Base-by-base conservation (phyloP, 2,113 vertebrate genomes). In the Herpetotheres cachinnans region DNA sequence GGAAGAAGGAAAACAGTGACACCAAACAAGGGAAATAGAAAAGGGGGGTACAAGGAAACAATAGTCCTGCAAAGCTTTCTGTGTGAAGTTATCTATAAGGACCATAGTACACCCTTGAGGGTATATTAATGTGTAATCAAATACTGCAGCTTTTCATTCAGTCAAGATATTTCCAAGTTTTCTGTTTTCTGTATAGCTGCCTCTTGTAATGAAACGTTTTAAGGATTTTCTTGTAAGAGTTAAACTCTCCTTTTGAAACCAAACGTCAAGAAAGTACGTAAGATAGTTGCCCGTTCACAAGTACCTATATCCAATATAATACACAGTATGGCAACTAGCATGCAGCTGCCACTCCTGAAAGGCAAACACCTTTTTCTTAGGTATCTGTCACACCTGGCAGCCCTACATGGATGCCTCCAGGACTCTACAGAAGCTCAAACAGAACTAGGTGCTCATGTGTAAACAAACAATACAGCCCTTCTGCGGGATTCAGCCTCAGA, bases 61-160 rank as follows among this genome's bases (percentile, higher is more conserved):
- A 24, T 0, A 74, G 25, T 66, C 11, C 46, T 71, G 25, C 19
- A 78, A 74, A 78, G 8, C 24, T 13, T 85, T 80, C 52, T 9
- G 2, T 36, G 73, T 54, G 21, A 93, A 78, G 55, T 54, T 55
- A 67, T 46, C 44, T 55, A 18, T 63, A 74, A 82, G 59, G 42
- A 91, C 12, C 11, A 3, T 7, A 83, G 24, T 14, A 78, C 22
- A 74, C 54, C n/a, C 73, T 36, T 9, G 11, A 89, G 36, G 13
- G 34, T 46, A 34, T 49, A 81, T 82, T 62, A 73, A 78, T n/a
- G 11, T 47, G 27, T 24, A 84, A 78, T 47, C 42, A 91, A 89
- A 91, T 50, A 84, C 17, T 42, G 25, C 34, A 89, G 78, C 20
- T 87, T 90, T 89, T 93, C 13, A 66, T 38, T 89, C 44, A 58